phyloP scores from a whole-genome alignment of 1,140 invertebrate genomes.

The Antheraea pernyi region DNA sequence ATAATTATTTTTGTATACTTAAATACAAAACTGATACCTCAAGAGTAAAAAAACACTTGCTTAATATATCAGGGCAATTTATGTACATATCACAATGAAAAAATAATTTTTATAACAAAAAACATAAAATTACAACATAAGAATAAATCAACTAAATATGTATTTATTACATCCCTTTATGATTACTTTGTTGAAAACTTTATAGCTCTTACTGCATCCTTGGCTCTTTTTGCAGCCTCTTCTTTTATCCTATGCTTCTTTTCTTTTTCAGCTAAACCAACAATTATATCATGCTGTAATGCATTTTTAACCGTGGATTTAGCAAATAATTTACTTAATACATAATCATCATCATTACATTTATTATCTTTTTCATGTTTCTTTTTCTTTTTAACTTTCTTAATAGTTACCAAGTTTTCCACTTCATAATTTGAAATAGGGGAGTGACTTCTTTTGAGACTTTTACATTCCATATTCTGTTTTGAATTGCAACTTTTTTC shows the following conservation, averaged over 20 bases:
- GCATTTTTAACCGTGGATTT: conserved; percentile 80
- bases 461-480: conserved; percentile 19
- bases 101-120: neutral
- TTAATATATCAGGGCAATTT: no score
- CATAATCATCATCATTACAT: conserved; percentile 79
- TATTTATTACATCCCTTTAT: conserved; percentile 5
- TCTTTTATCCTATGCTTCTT: conserved; percentile 74
- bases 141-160: conserved; percentile 4
- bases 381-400: conserved; percentile 64
- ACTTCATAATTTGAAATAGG: conserved; percentile 40
- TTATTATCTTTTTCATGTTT: conserved; percentile 42
- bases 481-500: neutral
- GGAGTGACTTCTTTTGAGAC: conserved; percentile 47
- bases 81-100: no score
- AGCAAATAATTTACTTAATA: conserved; percentile 80
- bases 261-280: conserved; percentile 76
- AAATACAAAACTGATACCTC: no score
- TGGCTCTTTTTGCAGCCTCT: conserved; percentile 75
- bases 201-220: conserved; percentile 77
- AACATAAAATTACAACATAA: neutral
- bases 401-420: conserved; percentile 58
- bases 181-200: conserved; percentile 74
- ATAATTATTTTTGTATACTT: no score
- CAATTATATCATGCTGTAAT: conserved; percentile 79
- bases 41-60: no score